Evolutionary conservation across 2,888 invertebrate genomes (phyloP).

Genomic region (Drosophila mercatorum): DNA sequence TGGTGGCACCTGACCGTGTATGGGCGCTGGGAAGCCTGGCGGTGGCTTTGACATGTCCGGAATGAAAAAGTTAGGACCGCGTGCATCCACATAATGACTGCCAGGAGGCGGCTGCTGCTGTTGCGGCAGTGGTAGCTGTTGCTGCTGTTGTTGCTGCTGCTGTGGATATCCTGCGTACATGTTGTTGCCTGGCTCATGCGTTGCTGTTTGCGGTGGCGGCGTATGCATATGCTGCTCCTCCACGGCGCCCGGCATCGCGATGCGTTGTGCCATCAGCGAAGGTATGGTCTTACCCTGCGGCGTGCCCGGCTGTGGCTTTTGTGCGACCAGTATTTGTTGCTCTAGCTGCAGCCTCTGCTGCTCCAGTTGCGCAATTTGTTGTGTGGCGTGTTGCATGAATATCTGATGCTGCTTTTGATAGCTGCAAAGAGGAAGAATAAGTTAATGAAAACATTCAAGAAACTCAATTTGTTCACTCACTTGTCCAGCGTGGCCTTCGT

Average conservation of each 20-base stretch:
- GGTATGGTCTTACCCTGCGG: slow-evolving; percentile 68
- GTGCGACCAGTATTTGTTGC: slow-evolving; percentile 81
- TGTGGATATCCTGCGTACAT: slow-evolving; percentile 45
- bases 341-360: slow-evolving; percentile 89
- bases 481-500: slow-evolving; percentile 94
- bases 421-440: slow-evolving; percentile 82
- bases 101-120: slow-evolving; percentile 72
- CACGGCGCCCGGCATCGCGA: slow-evolving; percentile 78
- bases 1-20: slow-evolving; percentile 43
- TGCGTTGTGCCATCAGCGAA: slow-evolving; percentile 84
- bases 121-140: slow-evolving; percentile 43
- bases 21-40: slow-evolving; percentile 88
- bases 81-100: slow-evolving; percentile 85
- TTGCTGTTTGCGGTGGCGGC: slow-evolving; percentile 69
- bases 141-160: slow-evolving; percentile 30
- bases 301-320: slow-evolving; percentile 59
- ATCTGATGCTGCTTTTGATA: slow-evolving; percentile 98
- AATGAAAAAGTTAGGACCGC: slow-evolving; percentile 86
- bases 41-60: slow-evolving; percentile 95
- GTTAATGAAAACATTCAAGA: background rate
- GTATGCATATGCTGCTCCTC: slow-evolving; percentile 58
- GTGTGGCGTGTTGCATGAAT: slow-evolving; percentile 95
- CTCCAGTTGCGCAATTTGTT: slow-evolving; percentile 93
- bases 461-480: slow-evolving; percentile 76
- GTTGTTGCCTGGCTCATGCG: slow-evolving; percentile 74